Evolutionary conservation across 2,888 invertebrate genomes (phyloP).

Genomic region (Drosophila heteroneura): DNA sequence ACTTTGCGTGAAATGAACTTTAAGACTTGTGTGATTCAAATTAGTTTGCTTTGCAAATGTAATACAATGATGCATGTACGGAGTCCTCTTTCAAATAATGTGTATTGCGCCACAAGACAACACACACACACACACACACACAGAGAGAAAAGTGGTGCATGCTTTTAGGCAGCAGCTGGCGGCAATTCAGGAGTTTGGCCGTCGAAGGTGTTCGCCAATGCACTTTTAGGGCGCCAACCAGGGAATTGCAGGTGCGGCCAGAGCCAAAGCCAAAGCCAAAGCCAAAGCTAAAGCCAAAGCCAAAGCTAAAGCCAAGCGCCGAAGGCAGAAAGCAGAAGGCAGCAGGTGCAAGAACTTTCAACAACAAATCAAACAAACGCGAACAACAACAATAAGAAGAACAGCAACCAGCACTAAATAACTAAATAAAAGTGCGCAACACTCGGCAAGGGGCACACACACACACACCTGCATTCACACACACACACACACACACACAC

Average conservation of each 20-base stretch:
- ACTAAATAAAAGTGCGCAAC: conserved; percentile 13
- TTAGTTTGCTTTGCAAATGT: conserved; percentile 37
- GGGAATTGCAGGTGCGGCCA: conserved; percentile 32
- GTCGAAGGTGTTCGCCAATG: conserved; percentile 39
- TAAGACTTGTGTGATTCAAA: conserved; percentile 6
- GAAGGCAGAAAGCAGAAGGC: background rate
- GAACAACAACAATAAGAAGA: background rate
- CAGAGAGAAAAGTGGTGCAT: conserved; percentile 27
- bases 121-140: background rate
- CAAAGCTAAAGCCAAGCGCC: background rate
- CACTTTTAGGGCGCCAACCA: conserved; percentile 32
- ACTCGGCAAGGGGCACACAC: conserved; percentile 6
- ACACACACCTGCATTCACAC: background rate
- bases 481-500: background rate
- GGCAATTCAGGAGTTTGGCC: conserved; percentile 37
- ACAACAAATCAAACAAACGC: conserved; percentile 15
- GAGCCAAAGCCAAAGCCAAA: background rate
- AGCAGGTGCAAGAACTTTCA: conserved; percentile 13
- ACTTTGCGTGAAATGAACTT: background rate
- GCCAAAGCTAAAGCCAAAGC: background rate
- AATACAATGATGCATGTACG: conserved; percentile 15
- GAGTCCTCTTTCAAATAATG: conserved; percentile 2
- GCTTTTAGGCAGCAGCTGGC: conserved; percentile 41
- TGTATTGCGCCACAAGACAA: conserved; percentile 32
- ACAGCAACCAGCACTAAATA: background rate